A percentile compares a stretch with the other conserved stretches of the same genome.
Conservation (phyloP, 2,797 vertebrate genomes). For the Ceryle rudis region DNA sequence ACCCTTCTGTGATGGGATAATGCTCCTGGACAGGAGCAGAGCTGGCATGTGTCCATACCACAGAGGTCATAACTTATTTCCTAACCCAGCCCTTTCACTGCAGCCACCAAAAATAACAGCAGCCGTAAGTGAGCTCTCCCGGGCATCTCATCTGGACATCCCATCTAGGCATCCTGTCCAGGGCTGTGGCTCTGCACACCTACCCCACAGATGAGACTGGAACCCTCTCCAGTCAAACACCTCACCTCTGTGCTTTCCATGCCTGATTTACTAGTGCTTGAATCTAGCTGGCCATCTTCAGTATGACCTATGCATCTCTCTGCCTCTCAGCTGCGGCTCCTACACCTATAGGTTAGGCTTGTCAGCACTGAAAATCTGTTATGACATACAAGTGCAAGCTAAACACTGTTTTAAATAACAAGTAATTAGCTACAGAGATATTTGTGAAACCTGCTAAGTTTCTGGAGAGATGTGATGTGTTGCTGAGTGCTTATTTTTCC, state of each 20-base stretch:
- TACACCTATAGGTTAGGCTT: background rate
- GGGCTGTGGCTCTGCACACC: background rate
- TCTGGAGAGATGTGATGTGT: background rate
- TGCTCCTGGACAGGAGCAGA: background rate
- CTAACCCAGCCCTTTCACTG: background rate
- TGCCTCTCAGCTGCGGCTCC: background rate
- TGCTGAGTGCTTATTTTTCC: background rate
- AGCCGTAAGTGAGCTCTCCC: accelerated
- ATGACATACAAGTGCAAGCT: accelerated
- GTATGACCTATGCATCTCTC: background rate
- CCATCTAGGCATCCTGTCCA: background rate
- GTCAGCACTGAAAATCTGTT: background rate
- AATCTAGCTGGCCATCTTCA: background rate
- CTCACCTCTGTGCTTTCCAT: background rate
- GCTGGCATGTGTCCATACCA: background rate
- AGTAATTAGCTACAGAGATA: background rate
- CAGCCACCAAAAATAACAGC: background rate
- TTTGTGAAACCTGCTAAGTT: background rate
- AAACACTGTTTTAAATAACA: background rate
- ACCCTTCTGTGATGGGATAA: background rate
- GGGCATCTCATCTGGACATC: background rate
- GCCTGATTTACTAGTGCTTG: background rate
- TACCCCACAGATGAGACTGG: background rate
- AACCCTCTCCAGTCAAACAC: background rate
- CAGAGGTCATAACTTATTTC: background rate